Base-by-base conservation (phyloP, 2,113 vertebrate genomes). In the Epinephelus moara region DNA sequence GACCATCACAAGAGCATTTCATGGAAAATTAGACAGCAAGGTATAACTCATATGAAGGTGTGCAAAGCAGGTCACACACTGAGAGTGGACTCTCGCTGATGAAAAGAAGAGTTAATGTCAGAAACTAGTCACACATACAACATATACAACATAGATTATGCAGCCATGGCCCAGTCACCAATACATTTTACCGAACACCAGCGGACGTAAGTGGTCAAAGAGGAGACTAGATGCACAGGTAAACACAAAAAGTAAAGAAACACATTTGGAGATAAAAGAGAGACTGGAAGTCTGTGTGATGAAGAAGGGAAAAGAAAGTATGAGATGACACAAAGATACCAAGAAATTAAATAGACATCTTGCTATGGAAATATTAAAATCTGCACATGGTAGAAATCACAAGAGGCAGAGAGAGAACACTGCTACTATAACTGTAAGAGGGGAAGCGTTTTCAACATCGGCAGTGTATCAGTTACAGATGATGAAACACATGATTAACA, bases 331-430 rank as follows among this genome's bases (percentile, higher is more conserved):
- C 55, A 37, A n/a, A 73, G 47, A 74, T 37, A 56, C 17, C 18
- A 79, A 70, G 66, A 79, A 81, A 81, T 57, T 62, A 74, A 47
- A 81, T 61, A 62, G 52, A 78, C 82, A 68, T 79, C 77, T 80
- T 72, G 86, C 11, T 11, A 49, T 18, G 18, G 49, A 70, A 23
- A 21, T 37, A 1, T 75, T 3, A 45, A 70, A 42, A 69, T 78
- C 73, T 77, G 72, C 30, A 47, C 2, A 59, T 30, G 30, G 4
- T 30, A 30, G 30, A 30, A 30, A 30, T 30, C 30, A 30, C 0
- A 30, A 30, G 30, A 17, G 15, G n/a, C 19, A 59, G 11, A 57
- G n/a, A 75, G 1, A 40, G 18, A 19, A 33, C 5, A 25, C 42
- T n/a, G 19, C 3, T 17, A 30, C 52, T 45, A 71, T 12, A 30